Evolutionary conservation across 2,797 vertebrate genomes (phyloP).

Genomic region (Eurystomus glaucurus): DNA sequence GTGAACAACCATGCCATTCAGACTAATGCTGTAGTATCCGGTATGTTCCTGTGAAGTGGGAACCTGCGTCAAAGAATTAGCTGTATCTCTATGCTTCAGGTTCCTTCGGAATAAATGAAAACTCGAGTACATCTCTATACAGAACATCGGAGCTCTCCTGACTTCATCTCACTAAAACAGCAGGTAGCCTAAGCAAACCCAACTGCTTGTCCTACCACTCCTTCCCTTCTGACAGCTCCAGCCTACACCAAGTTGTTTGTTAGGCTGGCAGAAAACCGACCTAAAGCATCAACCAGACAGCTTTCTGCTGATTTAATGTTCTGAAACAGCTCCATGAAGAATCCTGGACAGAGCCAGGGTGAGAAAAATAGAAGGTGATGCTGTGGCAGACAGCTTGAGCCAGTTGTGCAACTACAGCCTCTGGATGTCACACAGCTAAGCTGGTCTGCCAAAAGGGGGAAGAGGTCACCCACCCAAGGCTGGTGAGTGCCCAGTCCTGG

Average conservation of each 20-base stretch:
- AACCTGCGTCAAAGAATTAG: neutral
- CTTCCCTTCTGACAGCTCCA: neutral
- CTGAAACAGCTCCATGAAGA: neutral
- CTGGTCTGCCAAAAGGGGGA: neutral
- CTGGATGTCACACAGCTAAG: neutral
- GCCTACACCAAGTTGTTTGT: neutral
- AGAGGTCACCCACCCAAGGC: accelerated
- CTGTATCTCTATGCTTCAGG: neutral
- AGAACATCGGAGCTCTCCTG: neutral
- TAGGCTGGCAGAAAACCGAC: neutral
- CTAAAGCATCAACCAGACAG: neutral
- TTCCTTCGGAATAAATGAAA: neutral
- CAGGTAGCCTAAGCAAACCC: neutral
- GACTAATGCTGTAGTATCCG: neutral
- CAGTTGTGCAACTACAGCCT: neutral
- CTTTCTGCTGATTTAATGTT: neutral
- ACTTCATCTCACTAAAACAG: neutral
- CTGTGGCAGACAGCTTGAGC: neutral
- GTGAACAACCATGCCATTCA: neutral
- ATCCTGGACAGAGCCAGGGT: neutral
- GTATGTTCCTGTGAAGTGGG: neutral
- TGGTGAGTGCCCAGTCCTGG: neutral
- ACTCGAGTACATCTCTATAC: accelerated
- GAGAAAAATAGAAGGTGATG: neutral
- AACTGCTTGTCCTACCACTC: neutral